phyloP scores from a whole-genome alignment of 2,113 vertebrate genomes.

The Hypomesus transpacificus region DNA sequence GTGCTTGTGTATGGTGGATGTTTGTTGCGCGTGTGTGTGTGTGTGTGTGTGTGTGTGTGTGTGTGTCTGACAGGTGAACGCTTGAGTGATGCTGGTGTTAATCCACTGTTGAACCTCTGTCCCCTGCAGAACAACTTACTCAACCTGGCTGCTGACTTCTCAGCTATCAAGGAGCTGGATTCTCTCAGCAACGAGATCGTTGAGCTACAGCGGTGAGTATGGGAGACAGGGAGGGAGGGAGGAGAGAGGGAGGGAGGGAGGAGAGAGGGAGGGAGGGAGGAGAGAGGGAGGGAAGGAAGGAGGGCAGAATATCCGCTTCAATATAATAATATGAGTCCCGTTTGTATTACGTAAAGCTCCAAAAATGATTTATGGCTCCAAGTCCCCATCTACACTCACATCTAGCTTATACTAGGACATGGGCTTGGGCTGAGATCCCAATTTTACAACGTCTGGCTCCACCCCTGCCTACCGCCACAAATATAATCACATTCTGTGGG shows the following conservation, averaged over 20 bases:
- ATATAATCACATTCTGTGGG: too few species aligned
- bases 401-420: too few species aligned
- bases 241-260: not conserved
- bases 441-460: too few species aligned
- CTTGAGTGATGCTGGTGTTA: not conserved
- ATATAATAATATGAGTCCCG: too few species aligned
- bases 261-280: conserved; percentile 1
- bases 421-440: too few species aligned
- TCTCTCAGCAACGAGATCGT: conserved; percentile 96
- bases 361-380: too few species aligned
- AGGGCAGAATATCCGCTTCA: too few species aligned
- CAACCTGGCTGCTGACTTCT: conserved; percentile 91
- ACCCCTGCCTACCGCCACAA: too few species aligned
- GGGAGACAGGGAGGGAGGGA: conserved; percentile 6
- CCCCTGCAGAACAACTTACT: conserved; percentile 70
- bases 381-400: too few species aligned
- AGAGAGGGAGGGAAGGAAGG: not conserved
- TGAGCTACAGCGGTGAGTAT: conserved; percentile 88
- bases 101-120: not conserved
- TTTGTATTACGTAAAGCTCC: too few species aligned
- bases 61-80: not conserved
- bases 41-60: not conserved
- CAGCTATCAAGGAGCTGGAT: conserved; percentile 98
- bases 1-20: not conserved
- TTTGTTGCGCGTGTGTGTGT: not conserved